A percentile compares a stretch with the other conserved stretches of the same genome.
phyloP scores from a whole-genome alignment of 1,140 invertebrate species.

The Proales similis region DNA sequence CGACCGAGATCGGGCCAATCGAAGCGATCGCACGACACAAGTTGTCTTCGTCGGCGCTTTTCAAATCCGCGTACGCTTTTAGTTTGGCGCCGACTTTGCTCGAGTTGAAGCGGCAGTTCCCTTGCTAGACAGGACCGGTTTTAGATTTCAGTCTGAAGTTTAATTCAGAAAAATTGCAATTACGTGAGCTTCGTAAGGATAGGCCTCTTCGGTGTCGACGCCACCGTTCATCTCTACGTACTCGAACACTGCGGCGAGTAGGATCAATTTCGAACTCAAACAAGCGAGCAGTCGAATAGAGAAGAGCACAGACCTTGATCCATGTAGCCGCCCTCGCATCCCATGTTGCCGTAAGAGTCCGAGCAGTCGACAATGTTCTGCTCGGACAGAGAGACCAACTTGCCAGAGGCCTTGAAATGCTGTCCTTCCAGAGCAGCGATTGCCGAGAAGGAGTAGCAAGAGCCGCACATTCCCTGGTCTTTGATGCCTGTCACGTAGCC shows the following conservation, averaged over 20 bases:
- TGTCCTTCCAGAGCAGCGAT: constrained; percentile 87
- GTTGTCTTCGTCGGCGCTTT: constrained; percentile 55
- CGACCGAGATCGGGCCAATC: constrained; percentile 67
- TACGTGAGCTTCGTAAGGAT: constrained; percentile 42
- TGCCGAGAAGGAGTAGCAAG: constrained; percentile 31
- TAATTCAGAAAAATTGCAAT: neutral
- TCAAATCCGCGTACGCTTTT: constrained; percentile 69
- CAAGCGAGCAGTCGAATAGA: too few relatives aligned
- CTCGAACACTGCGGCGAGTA: too few relatives aligned
- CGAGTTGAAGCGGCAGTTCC: constrained; percentile 31
- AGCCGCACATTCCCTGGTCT: constrained; percentile 37
- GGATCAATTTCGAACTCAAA: too few relatives aligned
- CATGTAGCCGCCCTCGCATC: constrained; percentile 45
- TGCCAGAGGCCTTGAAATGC: constrained; percentile 74
- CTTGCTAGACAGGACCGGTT: neutral
- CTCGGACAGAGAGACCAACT: constrained; percentile 82
- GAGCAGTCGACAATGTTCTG: constrained; percentile 96
- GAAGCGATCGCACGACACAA: constrained; percentile 62
- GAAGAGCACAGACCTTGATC: too few relatives aligned
- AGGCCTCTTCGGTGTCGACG: constrained; percentile 51
- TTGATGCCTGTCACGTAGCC: constrained; percentile 33
- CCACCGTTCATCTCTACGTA: constrained; percentile 51
- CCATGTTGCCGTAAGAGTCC: constrained; percentile 41
- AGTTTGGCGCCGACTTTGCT: constrained; percentile 70
- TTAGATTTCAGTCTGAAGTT: neutral